Base-by-base conservation (phyloP, 2,113 vertebrate genomes). In the Xiphophorus maculatus region DNA sequence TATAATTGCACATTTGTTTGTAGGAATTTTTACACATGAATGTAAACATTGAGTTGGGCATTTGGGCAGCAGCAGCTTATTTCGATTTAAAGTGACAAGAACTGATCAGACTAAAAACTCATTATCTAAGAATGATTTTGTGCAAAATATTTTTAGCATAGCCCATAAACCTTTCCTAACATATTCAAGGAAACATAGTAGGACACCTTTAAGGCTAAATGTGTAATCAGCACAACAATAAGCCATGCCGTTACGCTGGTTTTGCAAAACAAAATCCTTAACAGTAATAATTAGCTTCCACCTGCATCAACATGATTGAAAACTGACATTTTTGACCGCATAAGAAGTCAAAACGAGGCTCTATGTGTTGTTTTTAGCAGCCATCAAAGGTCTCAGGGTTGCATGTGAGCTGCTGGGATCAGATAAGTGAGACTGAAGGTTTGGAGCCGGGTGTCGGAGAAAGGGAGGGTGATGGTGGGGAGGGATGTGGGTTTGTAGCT, bases 361-460 rank as follows among this genome's bases (percentile, higher is more conserved):
- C 19, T 40, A 65, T 58, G 62, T 73, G 66, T 71, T 70, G 71
- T 42, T 75, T 37, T 77, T 17, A 22, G 13, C 51, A 72, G 63
- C 61, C 51, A 73, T 76, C 51, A 69, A 70, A 73, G 69, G 48
- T 48, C 63, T 54, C 69, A 63, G 63, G 76, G 25, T 54, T 80
- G 79, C 40, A 73, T 68, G 74, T 73, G 69, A 71, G 75, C 48
- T 69, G 66, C 72, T 62, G 63, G 62, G 73, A 82, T 90, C 79
- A 76, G 83, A 84, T 85, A 79, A 83, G 83, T 17, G 32, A 17
- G 64, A 74, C 42, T 61, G 78, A 77, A 76, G 73, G 60, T 71
- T 80, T 62, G 54, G 62, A 60, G 54, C 62, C 42, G 27, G 37
- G 37, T 28, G 65, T 66, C 22, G 25, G 65, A 40, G 65, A 10